Evolutionary conservation across 2,888 invertebrate genomes (phyloP), one percentile per base, ranked within the genome.

Genomic region (Anoplius nigerrimus): DNA sequence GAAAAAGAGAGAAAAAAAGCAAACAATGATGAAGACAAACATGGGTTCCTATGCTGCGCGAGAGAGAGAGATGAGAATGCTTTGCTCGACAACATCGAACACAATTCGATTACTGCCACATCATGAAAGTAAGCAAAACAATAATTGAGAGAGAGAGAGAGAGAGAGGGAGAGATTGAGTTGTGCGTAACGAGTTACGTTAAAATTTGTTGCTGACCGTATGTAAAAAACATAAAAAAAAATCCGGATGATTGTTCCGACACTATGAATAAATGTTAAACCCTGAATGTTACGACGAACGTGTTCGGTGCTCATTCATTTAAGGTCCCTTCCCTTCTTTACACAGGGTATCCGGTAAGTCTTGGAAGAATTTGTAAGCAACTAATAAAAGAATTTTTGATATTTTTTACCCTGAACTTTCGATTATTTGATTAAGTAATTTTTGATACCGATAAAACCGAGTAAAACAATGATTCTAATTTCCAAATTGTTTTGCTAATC

Each of bases 231-330:
- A 42, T n/a, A n/a, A n/a, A 24, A 8, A 43, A 56, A 5, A 43
- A 43, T 34, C n/a, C 72, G 65, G 68, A 62, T 74, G 72, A 72
- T 57, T 68, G 69, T 63, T 59, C 54, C 51, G 58, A 68, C 16
- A 53, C 54, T 70, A 73, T 70, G 57, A 80, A 79, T 80, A 81
- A 80, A 79, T 74, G 73, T 77, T 74, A 66, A 74, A 69, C 62
- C 53, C 55, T 74, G 69, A 63, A 69, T 61, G 72, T 74, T 79
- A 34, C 34, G 75, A 34, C 20, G 20, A 13, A 42, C 21, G 45
- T 45, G 55, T 18, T 27, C 62, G 53, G 57, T 53, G 58, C 55
- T 68, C 54, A 43, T 73, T 66, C 51, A 66, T 67, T 4, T 20
- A 15, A 8, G 11, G n/a, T n/a, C n/a, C n/a, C 21, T 21, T 52